Conservation (phyloP, 2,888 invertebrate genomes). For the Timema podura region DNA sequence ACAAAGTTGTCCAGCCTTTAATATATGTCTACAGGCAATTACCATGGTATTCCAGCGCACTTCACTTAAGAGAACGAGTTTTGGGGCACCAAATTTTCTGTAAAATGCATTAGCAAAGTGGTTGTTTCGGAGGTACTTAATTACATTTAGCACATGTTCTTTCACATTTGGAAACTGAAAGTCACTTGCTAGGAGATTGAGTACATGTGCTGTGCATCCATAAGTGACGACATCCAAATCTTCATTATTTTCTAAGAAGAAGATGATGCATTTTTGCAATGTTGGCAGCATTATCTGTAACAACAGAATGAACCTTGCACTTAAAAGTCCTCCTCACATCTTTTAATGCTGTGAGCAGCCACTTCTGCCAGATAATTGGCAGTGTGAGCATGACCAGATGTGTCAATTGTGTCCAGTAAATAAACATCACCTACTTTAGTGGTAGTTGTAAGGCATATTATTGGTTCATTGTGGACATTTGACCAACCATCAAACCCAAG, state of each 20-base stretch:
- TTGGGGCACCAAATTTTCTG: background rate
- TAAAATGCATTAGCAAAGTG: conserved; percentile 10
- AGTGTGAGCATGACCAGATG: conserved; percentile 3
- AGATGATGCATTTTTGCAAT: background rate
- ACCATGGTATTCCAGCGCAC: background rate
- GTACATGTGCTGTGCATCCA: background rate
- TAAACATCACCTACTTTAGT: too few relatives aligned
- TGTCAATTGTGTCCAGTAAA: background rate
- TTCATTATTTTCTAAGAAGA: background rate
- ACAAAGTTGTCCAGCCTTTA: background rate
- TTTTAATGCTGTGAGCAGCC: background rate
- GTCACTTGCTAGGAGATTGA: background rate
- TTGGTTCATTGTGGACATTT: too few relatives aligned
- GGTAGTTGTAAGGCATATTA: too few relatives aligned
- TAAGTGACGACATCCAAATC: background rate
- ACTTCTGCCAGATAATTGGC: conserved; percentile 7
- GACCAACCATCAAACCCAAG: background rate
- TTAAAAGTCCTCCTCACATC: background rate
- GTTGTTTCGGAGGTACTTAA: conserved; percentile 2
- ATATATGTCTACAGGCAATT: background rate
- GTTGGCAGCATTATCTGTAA: conserved; percentile 5
- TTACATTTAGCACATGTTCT: background rate
- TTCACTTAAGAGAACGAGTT: background rate
- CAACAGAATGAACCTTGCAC: background rate
- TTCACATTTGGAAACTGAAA: background rate